Percentiles rank a stretch among this genome's conserved stretches.
These are phyloP conservation scores for Bos javanicus DNA, from an alignment of 2,113 vertebrate species.

Conservation along the genomic window DNA sequence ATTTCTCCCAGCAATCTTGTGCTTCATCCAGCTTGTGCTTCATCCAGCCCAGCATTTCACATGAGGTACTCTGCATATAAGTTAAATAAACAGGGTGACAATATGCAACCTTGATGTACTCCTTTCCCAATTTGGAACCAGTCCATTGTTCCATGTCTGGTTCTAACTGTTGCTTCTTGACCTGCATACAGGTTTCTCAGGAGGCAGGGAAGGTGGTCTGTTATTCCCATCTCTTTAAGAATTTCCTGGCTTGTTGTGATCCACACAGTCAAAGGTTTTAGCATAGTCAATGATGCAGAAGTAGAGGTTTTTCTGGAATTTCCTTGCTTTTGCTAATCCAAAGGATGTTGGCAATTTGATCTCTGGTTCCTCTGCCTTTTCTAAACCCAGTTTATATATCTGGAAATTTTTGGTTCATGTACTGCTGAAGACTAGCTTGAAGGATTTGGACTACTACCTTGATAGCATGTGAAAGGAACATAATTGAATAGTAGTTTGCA, in stretches of 20 bases:
- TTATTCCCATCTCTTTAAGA: not conserved
- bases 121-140: not conserved
- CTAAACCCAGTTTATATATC: not conserved
- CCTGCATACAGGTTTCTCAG: not conserved
- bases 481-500: not conserved
- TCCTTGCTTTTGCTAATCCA: not conserved
- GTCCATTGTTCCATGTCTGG: not conserved
- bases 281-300: not conserved
- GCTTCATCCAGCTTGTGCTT: too few species aligned
- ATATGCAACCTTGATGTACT: not conserved
- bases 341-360: not conserved
- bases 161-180: not conserved
- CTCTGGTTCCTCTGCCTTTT: not conserved
- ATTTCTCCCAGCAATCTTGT: not conserved
- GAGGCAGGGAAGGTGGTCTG: not conserved
- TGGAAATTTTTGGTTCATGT: not conserved
- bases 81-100: not conserved
- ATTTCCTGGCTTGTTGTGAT: not conserved
- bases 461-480: not conserved
- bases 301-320: not conserved
- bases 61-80: not conserved
- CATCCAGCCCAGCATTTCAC: not conserved
- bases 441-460: not conserved
- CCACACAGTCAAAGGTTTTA: not conserved
- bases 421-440: not conserved